These are phyloP conservation scores for Nannospalax galili DNA, from an alignment of 2,113 vertebrate species.

Conservation along the genomic window DNA sequence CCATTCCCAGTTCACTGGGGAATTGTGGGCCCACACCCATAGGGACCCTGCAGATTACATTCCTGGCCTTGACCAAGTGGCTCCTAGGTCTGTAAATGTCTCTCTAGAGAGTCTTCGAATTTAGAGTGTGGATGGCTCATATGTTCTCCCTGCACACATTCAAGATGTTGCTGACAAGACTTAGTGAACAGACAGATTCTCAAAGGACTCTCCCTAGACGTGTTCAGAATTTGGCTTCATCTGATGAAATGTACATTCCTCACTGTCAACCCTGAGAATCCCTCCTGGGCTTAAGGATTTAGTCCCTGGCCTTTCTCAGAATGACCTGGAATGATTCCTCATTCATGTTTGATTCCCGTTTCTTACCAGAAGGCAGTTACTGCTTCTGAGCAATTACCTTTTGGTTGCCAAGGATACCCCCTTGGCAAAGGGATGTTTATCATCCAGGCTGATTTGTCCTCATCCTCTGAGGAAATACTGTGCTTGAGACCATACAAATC, in stretches of 20 bases:
- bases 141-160: not conserved
- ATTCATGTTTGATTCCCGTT: not conserved
- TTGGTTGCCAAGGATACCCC: conserved; percentile 27
- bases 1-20: not conserved
- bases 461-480: not conserved
- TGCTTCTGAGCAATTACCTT: conserved; percentile 33
- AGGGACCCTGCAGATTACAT: not conserved
- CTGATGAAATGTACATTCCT: not conserved
- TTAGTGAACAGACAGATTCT: not conserved
- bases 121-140: not conserved
- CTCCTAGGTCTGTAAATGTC: not conserved
- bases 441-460: not conserved
- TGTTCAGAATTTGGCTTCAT: not conserved
- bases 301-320: not conserved
- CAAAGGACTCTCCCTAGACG: not conserved
- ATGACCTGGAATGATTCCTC: not conserved
- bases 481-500: not conserved
- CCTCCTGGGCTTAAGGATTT: not conserved
- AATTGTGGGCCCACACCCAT: not conserved
- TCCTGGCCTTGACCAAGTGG: not conserved
- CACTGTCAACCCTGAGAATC: not conserved
- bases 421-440: not conserved
- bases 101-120: not conserved
- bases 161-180: not conserved
- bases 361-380: conserved; percentile 11